Percentiles rank a stretch among this genome's conserved stretches.
phyloP scores from a whole-genome alignment of 2,888 invertebrate genomes.

The Nemotelus nigrinus region DNA sequence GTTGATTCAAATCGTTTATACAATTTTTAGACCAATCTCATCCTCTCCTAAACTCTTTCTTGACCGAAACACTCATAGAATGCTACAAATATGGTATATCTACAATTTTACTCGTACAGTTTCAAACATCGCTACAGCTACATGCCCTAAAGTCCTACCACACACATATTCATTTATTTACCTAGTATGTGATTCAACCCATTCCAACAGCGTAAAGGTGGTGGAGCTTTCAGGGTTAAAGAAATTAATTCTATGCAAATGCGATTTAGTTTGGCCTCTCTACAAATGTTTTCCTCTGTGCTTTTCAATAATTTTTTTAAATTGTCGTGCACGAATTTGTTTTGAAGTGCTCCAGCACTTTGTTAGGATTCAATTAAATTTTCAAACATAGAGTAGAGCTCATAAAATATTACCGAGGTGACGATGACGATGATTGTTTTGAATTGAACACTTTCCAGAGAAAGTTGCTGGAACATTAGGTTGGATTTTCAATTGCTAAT shows the following conservation, averaged over 20 bases:
- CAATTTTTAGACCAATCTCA: not conserved
- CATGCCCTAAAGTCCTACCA: no score
- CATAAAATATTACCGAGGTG: not conserved
- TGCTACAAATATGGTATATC: not conserved
- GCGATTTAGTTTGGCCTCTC: slow-evolving; percentile 36
- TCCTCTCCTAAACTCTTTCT: not conserved
- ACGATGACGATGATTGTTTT: no score
- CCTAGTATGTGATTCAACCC: no score
- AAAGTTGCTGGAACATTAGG: no score
- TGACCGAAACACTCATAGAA: not conserved
- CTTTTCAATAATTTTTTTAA: slow-evolving; percentile 39
- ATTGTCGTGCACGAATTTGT: slow-evolving; percentile 41
- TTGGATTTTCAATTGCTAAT: no score
- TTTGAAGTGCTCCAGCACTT: slow-evolving; percentile 37
- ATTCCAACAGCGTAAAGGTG: not conserved
- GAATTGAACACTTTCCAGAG: no score
- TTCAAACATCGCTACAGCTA: not conserved
- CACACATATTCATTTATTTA: no score
- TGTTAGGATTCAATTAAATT: slow-evolving; percentile 43
- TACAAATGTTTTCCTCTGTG: not conserved
- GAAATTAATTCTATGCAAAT: slow-evolving; percentile 43
- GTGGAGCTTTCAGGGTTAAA: slow-evolving; percentile 19
- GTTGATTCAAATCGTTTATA: not conserved
- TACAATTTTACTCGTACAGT: slow-evolving; percentile 17
- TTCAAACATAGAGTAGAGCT: slow-evolving; percentile 19